Conservation (phyloP, 2,888 invertebrate species). For the Platerodrilus igneus region DNA sequence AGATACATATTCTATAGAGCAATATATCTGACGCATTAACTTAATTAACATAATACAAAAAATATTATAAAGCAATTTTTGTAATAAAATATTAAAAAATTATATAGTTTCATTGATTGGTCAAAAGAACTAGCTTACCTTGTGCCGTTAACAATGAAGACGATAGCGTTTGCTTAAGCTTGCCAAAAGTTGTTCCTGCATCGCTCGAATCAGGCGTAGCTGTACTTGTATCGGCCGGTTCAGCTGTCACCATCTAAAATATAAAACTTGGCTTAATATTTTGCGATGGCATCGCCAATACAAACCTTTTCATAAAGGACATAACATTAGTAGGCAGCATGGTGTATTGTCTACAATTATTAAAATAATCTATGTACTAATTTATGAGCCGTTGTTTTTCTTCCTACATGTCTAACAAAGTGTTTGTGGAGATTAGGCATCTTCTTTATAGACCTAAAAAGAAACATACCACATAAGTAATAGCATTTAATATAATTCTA, state of each 20-base stretch:
- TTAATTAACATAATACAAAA: no score
- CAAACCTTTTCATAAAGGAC: conserved; percentile 82
- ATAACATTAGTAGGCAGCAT: conserved; percentile 89
- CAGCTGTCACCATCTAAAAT: conserved; percentile 77
- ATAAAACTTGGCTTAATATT: not conserved
- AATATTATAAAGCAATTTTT: no score
- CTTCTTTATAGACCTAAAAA: conserved; percentile 21
- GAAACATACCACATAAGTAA: conserved; percentile 3
- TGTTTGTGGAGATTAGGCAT: conserved; percentile 18
- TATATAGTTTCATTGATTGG: no score
- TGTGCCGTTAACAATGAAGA: conserved; percentile 78
- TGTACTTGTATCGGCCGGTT: conserved; percentile 61
- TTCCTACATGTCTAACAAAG: conserved; percentile 8
- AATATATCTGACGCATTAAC: no score
- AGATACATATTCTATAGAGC: no score
- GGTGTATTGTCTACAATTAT: conserved; percentile 31
- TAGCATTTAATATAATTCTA: not conserved
- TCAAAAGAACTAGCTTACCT: conserved; percentile 86
- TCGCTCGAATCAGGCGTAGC: conserved; percentile 60
- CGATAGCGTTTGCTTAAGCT: conserved; percentile 75
- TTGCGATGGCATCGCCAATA: not conserved
- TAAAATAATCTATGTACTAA: conserved; percentile 16
- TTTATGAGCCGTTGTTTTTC: conserved; percentile 13
- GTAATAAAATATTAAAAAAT: no score
- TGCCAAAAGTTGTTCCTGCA: conserved; percentile 73